Evolutionary conservation across 2,888 invertebrate species (phyloP).

Genomic region (Apocheima hispidaria): DNA sequence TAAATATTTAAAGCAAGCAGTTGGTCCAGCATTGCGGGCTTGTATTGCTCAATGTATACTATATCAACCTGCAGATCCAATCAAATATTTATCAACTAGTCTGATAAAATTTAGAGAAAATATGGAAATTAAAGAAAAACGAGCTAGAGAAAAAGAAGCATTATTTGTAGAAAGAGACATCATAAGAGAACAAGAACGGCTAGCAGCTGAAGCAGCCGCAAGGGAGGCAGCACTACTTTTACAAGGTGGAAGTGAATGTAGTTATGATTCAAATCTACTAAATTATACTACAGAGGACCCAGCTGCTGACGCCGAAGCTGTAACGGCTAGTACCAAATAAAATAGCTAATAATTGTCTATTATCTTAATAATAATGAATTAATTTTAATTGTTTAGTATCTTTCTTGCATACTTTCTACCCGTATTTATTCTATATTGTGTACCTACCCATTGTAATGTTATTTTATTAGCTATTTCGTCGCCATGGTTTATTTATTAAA

Average conservation of each 20-base stretch:
- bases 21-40: constrained; percentile 72
- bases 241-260: constrained; percentile 75
- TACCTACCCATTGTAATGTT: no score
- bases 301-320: constrained; percentile 51
- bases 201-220: constrained; percentile 67
- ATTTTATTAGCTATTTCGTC: no score
- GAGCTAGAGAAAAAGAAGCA: constrained; percentile 65
- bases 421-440: no score
- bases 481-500: no score
- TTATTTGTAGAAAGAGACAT: constrained; percentile 68
- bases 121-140: constrained; percentile 68
- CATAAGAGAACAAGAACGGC: constrained; percentile 66
- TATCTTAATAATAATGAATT: no score
- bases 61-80: constrained; percentile 77
- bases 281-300: constrained; percentile 61
- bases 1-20: constrained; percentile 71
- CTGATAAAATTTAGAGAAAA: constrained; percentile 74
- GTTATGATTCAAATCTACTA: constrained; percentile 73
- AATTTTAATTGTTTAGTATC: no score
- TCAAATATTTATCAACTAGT: constrained; percentile 68
- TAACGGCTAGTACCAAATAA: constrained; percentile 58
- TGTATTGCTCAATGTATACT: constrained; percentile 75
- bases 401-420: no score
- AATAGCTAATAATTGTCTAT: no score
- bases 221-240: constrained; percentile 61